These are phyloP conservation scores for Fregata magnificens DNA, from an alignment of 2,113 vertebrate genomes.

Conservation along the genomic window DNA sequence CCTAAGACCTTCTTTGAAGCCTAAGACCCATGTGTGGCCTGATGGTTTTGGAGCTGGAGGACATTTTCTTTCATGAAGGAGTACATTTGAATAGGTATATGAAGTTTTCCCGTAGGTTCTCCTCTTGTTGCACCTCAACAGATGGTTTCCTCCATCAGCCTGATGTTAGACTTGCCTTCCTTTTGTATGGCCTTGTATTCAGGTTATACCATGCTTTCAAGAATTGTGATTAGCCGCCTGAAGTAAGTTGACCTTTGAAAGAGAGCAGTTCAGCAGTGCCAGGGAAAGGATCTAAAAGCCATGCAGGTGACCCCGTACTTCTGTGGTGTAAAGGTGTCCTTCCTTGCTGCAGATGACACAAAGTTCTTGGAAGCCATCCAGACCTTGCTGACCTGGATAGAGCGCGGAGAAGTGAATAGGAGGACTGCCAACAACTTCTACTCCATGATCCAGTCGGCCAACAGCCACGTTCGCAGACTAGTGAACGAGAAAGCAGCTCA, in stretches of 20 bases:
- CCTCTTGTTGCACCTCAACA: not conserved
- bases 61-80: not conserved
- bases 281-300: not conserved
- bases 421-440: constrained; percentile 97
- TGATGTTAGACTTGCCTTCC: not conserved
- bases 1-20: not conserved
- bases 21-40: not conserved
- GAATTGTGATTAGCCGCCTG: not conserved
- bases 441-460: constrained; percentile 97
- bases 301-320: not conserved
- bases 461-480: constrained; percentile 91
- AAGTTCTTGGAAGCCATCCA: constrained; percentile 91
- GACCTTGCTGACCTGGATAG: constrained; percentile 92
- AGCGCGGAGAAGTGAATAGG: constrained; percentile 93
- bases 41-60: not conserved
- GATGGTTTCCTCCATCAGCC: not conserved
- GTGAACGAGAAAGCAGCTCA: constrained; percentile 89
- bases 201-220: not conserved
- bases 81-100: not conserved
- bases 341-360: constrained; percentile 80
- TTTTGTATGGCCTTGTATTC: not conserved
- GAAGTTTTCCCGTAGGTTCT: not conserved
- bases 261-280: not conserved
- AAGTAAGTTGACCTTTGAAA: not conserved
- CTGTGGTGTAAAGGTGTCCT: not conserved